These are phyloP conservation scores for Boloria euphrosyne DNA, from an alignment of 2,888 invertebrate genomes.

Conservation along the genomic window DNA sequence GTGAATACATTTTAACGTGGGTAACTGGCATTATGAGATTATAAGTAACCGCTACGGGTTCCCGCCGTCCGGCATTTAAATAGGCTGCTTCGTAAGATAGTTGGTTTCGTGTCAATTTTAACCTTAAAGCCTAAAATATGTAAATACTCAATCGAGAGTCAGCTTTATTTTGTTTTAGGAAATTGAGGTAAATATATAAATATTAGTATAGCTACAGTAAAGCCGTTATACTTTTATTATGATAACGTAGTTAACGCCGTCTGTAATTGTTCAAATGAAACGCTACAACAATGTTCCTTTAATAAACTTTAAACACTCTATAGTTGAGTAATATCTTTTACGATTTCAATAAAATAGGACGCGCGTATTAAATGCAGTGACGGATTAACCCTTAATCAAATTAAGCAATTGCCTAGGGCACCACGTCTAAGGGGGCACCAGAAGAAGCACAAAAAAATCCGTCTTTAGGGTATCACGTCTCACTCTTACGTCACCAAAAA, in stretches of 20 bases:
- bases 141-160: neutral
- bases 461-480: too few species aligned
- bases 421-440: too few species aligned
- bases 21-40: conserved; percentile 31
- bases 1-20: conserved; percentile 50
- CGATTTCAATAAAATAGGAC: too few species aligned
- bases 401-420: too few species aligned
- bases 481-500: too few species aligned
- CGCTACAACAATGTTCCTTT: conserved; percentile 52
- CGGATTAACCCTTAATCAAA: too few species aligned
- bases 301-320: conserved; percentile 44
- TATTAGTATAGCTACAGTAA: too few species aligned
- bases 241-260: conserved; percentile 55
- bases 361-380: too few species aligned
- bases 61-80: conserved; percentile 16
- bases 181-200: neutral
- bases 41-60: conserved; percentile 21
- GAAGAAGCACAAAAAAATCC: too few species aligned
- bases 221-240: conserved; percentile 53
- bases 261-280: conserved; percentile 66
- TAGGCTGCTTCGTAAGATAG: conserved; percentile 13
- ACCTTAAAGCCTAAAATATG: neutral
- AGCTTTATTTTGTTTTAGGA: neutral
- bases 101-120: conserved; percentile 25
- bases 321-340: neutral